Evolutionary conservation across 2,888 invertebrate species (phyloP).

Genomic region (Tiliacea citrago): DNA sequence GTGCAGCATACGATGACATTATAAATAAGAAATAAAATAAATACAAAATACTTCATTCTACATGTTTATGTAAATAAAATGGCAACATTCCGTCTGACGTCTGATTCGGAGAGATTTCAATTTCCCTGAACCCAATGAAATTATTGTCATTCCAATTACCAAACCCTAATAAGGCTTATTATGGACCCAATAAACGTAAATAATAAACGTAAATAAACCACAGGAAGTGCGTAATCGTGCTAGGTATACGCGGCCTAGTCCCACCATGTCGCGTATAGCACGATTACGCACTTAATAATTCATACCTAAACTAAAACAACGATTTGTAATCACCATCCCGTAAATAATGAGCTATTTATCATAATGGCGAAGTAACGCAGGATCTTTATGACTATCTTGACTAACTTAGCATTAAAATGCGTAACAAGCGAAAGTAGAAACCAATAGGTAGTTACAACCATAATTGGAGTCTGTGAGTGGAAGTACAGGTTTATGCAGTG

Average conservation of each 20-base stretch:
- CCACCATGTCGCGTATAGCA: conserved; percentile 16
- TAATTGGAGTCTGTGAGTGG: conserved; percentile 7
- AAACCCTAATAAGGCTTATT: too few relatives aligned
- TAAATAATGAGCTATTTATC: conserved; percentile 35
- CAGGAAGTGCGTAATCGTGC: neutral
- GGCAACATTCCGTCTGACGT: too few relatives aligned
- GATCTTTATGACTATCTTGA: conserved; percentile 7
- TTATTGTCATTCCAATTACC: neutral
- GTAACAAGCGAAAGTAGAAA: conserved; percentile 45
- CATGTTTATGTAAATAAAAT: too few relatives aligned
- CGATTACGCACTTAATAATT: conserved; percentile 20
- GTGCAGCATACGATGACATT: too few relatives aligned
- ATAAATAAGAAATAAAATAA: too few relatives aligned
- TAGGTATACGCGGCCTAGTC: too few relatives aligned
- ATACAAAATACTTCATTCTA: too few relatives aligned
- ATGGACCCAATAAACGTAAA: too few relatives aligned
- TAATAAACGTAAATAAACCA: too few relatives aligned
- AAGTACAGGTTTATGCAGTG: neutral
- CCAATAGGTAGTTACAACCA: conserved; percentile 5
- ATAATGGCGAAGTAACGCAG: conserved; percentile 16
- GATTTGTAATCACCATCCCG: conserved; percentile 25
- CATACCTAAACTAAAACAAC: conserved; percentile 8
- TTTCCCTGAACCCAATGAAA: neutral
- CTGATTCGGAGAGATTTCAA: neutral
- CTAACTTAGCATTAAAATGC: conserved; percentile 13